Evolutionary conservation across 2,113 vertebrate genomes (phyloP).

Genomic region (Catharus fuscescens): DNA sequence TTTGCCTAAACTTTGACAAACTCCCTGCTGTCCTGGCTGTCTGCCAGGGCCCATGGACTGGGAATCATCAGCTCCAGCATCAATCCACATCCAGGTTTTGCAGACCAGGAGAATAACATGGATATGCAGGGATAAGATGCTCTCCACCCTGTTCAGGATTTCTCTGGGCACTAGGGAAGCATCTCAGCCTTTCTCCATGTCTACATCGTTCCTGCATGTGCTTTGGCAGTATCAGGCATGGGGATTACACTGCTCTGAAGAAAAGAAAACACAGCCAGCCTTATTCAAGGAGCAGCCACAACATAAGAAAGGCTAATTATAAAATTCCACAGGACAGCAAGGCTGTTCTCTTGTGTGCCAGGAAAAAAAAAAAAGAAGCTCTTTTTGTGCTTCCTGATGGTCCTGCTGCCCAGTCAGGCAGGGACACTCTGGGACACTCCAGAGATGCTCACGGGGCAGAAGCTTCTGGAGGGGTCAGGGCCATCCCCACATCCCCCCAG

Average conservation of each 20-base stretch:
- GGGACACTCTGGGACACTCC: not conserved
- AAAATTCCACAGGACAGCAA: constrained; percentile 9
- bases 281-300: constrained; percentile 14
- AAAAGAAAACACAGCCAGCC: constrained; percentile 13
- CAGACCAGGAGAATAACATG: fast-evolving
- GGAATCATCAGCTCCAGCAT: not conserved
- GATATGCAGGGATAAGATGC: fast-evolving
- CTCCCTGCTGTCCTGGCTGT: fast-evolving
- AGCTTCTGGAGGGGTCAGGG: not conserved
- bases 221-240: not conserved
- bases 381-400: not conserved
- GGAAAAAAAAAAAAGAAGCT: not conserved
- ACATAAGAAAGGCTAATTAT: constrained; percentile 12
- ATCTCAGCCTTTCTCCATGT: not conserved
- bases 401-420: not conserved
- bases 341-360: not conserved
- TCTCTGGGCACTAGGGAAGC: not conserved
- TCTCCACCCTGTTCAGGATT: not conserved
- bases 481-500: not conserved
- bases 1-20: constrained; percentile 5
- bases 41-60: not conserved
- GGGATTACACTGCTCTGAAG: not conserved
- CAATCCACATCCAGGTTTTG: not conserved
- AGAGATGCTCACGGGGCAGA: not conserved
- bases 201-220: not conserved